A percentile compares a stretch with the other conserved stretches of the same genome.
These are phyloP conservation scores for Parazoanthus atlanticus DNA, from an alignment of 92 coral and sea anemone genomes.

Conservation along the genomic window DNA sequence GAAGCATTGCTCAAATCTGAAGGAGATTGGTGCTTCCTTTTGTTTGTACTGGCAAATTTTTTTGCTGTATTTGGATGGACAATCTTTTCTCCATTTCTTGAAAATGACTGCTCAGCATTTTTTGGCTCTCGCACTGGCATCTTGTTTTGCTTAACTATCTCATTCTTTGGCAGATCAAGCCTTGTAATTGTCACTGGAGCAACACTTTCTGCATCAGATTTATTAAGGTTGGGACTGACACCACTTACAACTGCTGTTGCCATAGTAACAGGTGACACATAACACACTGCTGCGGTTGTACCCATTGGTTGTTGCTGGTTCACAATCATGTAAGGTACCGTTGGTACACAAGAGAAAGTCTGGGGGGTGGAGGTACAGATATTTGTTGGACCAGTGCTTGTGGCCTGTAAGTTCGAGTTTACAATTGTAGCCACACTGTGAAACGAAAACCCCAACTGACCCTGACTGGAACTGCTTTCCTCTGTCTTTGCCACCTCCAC, in stretches of 20 bases:
- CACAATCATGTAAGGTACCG: constrained; percentile 36
- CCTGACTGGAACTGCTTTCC: neutral
- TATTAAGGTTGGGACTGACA: neutral
- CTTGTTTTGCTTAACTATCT: neutral
- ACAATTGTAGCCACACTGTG: constrained; percentile 43
- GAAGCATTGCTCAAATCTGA: constrained; percentile 8
- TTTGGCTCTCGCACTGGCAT: constrained; percentile 24
- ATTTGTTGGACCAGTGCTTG: constrained; percentile 8
- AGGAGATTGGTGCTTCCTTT: constrained; percentile 13
- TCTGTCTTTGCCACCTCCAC: constrained; percentile 3
- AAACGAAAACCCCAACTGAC: constrained; percentile 39
- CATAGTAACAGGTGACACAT: constrained; percentile 43
- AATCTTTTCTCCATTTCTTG: constrained; percentile 1
- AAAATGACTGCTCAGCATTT: constrained; percentile 1
- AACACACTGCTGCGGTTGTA: constrained; percentile 34
- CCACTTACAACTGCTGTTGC: constrained; percentile 30
- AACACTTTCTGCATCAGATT: neutral
- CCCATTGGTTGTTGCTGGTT: constrained; percentile 31
- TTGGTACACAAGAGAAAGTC: constrained; percentile 31
- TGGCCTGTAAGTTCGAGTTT: constrained; percentile 24
- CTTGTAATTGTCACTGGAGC: constrained; percentile 27
- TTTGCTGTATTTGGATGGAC: constrained; percentile 12
- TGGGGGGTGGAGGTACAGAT: constrained; percentile 14
- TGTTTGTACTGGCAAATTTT: neutral
- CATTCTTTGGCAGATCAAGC: constrained; percentile 16